These are phyloP conservation scores for Gulo gulo DNA, from an alignment of 2,113 vertebrate genomes.

Conservation along the genomic window DNA sequence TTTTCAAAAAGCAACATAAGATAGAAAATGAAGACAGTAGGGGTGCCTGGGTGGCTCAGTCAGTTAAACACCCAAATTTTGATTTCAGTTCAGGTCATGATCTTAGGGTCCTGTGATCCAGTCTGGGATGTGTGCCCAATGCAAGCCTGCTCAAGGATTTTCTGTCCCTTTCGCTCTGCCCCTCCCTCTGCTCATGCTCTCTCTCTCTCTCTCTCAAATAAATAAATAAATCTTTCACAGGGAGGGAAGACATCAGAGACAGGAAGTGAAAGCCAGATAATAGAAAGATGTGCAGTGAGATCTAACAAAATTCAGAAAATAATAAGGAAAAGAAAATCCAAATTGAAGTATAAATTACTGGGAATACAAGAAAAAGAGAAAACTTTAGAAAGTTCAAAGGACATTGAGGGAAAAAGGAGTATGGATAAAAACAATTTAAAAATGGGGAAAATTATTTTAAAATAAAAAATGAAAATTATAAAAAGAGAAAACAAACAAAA, in stretches of 20 bases:
- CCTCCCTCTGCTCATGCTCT: neutral
- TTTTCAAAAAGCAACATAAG: neutral
- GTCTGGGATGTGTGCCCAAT: neutral
- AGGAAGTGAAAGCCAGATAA: neutral
- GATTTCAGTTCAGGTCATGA: neutral
- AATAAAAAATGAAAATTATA: neutral
- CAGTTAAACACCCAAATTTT: neutral
- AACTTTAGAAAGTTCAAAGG: neutral
- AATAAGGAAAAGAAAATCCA: neutral
- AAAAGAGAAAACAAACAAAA: neutral
- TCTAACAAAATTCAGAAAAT: neutral
- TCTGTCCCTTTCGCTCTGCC: neutral
- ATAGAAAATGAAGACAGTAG: neutral
- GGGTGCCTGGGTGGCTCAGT: neutral
- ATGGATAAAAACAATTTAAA: neutral
- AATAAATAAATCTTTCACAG: neutral
- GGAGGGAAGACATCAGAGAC: neutral
- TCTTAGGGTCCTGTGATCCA: neutral
- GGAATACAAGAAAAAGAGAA: neutral
- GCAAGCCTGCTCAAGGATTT: neutral
- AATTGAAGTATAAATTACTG: neutral
- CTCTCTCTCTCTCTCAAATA: neutral
- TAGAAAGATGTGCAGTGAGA: neutral
- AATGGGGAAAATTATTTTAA: neutral
- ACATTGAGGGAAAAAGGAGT: neutral